A percentile compares a stretch with the other conserved stretches of the same genome.
phyloP scores from a whole-genome alignment of 2,113 vertebrate species.

The Puntigrus tetrazona region DNA sequence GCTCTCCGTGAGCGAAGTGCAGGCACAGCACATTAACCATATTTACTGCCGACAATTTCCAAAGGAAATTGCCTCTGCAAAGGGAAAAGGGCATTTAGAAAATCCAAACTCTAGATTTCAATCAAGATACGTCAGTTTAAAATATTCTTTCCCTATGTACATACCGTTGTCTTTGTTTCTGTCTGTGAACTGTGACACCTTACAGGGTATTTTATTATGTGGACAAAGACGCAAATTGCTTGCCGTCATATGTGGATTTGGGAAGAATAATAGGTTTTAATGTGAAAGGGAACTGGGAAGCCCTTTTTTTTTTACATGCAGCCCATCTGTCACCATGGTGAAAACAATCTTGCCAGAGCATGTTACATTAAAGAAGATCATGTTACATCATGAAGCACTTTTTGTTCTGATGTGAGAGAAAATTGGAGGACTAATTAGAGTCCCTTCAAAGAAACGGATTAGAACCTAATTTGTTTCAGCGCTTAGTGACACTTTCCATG shows the following conservation, averaged over 20 bases:
- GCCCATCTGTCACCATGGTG: constrained; percentile 39
- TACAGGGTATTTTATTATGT: constrained; percentile 1
- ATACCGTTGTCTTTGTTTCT: constrained; percentile 39
- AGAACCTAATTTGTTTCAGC: constrained; percentile 35
- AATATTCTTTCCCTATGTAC: constrained; percentile 49
- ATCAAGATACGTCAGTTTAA: constrained; percentile 48
- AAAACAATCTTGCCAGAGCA: constrained; percentile 49
- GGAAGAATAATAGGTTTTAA: constrained; percentile 57
- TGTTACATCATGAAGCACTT: constrained; percentile 45
- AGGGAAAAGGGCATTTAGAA: constrained; percentile 61
- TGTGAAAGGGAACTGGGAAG: constrained; percentile 45
- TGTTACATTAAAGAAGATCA: constrained; percentile 52
- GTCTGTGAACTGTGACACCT: constrained; percentile 32
- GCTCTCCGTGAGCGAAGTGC: constrained; percentile 64
- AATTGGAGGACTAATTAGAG: constrained; percentile 43
- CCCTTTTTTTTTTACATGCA: constrained; percentile 18
- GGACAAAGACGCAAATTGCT: background rate
- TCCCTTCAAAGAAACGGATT: constrained; percentile 42
- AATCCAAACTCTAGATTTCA: constrained; percentile 66
- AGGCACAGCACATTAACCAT: constrained; percentile 73
- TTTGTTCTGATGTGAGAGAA: constrained; percentile 46
- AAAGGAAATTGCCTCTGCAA: constrained; percentile 72
- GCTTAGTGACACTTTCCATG: constrained; percentile 37
- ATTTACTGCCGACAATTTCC: constrained; percentile 74
- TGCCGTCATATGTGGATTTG: constrained; percentile 38